Conservation (phyloP, 2,113 vertebrate genomes). For the Phrynocephalus versicolor region DNA sequence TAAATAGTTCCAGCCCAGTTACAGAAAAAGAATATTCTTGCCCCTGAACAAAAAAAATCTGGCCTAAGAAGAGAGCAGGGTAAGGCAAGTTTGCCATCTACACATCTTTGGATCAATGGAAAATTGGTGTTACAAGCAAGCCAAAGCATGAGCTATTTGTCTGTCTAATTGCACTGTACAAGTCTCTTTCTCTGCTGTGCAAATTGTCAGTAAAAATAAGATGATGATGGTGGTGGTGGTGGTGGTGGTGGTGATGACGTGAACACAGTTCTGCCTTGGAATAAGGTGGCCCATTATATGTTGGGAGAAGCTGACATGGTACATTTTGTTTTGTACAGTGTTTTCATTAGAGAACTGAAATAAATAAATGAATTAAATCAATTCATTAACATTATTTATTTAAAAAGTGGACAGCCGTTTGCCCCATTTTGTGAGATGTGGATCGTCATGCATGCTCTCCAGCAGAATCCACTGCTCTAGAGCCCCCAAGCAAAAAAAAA, state of each 20-base stretch:
- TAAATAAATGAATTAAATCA: not conserved
- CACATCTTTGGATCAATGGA: no score
- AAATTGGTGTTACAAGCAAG: no score
- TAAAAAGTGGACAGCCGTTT: slow-evolving; percentile 50
- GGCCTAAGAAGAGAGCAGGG: no score
- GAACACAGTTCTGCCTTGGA: not conserved
- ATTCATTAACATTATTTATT: not conserved
- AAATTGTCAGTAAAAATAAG: not conserved
- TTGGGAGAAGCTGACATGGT: not conserved
- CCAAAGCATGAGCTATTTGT: no score
- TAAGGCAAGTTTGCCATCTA: no score
- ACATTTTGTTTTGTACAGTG: no score
- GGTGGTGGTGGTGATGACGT: not conserved
- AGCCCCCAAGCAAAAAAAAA: slow-evolving; percentile 66
- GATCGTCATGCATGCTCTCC: slow-evolving; percentile 51
- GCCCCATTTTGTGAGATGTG: not conserved
- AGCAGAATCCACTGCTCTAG: slow-evolving; percentile 54
- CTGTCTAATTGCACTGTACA: no score
- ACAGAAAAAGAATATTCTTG: no score
- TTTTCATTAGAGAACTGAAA: no score
- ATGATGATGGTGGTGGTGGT: no score
- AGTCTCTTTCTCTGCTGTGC: not conserved
- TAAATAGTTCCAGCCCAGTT: no score
- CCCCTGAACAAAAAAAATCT: no score
- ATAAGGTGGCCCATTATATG: not conserved